A percentile compares a stretch with the other conserved stretches of the same genome.
Evolutionary conservation across 2,113 vertebrate species (phyloP).

Genomic region (Eretmochelys imbricata): DNA sequence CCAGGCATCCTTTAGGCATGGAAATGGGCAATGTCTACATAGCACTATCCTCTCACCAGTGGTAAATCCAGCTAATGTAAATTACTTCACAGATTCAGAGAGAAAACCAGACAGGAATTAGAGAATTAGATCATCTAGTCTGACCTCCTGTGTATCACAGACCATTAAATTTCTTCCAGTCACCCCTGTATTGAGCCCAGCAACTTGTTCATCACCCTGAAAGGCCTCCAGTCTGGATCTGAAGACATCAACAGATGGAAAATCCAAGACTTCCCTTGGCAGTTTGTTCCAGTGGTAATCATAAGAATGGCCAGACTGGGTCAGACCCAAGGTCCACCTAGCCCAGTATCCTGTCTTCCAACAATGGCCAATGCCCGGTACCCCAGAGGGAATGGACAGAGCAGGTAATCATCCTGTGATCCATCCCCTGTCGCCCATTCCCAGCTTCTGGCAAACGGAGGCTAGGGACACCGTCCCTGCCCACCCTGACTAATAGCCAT

Average conservation of each 20-base stretch:
- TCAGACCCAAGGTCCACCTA: too few relatives aligned
- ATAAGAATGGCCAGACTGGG: too few relatives aligned
- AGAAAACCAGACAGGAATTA: not conserved
- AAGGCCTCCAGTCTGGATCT: not conserved
- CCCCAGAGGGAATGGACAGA: too few relatives aligned
- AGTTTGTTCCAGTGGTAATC: not conserved
- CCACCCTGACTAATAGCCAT: too few relatives aligned
- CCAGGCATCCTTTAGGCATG: not conserved
- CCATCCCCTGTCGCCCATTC: too few relatives aligned
- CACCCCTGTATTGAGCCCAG: not conserved
- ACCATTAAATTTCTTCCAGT: not conserved
- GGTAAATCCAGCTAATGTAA: not conserved
- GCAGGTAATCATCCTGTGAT: too few relatives aligned
- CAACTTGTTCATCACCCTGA: accelerated
- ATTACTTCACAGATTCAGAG: not conserved
- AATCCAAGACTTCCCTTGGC: not conserved
- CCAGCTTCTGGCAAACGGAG: too few relatives aligned
- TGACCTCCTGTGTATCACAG: not conserved
- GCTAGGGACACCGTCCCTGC: too few relatives aligned
- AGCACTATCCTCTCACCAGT: not conserved
- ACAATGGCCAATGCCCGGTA: too few relatives aligned
- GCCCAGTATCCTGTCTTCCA: too few relatives aligned
- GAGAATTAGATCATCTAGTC: not conserved
- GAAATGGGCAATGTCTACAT: not conserved
- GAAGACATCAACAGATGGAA: accelerated